phyloP scores from a whole-genome alignment of 1,140 invertebrate genomes.

The Lepeophtheirus salmonis region DNA sequence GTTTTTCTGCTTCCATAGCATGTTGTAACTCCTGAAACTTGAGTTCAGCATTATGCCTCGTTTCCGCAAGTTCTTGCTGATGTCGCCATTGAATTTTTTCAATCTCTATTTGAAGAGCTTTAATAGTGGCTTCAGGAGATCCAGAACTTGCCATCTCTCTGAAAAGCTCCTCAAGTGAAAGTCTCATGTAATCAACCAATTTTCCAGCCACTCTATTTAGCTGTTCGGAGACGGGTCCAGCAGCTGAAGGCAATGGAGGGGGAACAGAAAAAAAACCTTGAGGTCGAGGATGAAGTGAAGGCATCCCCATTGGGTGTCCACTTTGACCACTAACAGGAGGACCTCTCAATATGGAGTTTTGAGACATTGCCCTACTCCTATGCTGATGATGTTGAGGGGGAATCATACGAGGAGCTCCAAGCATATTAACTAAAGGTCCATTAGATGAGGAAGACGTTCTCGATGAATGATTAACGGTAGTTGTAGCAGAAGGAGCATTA shows the following conservation, averaged over 20 bases:
- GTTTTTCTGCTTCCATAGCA: constrained; percentile 42
- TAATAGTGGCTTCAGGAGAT: constrained; percentile 35
- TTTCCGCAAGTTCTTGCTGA: constrained; percentile 38
- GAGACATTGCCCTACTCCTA: constrained; percentile 5
- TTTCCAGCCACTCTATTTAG: constrained; percentile 25
- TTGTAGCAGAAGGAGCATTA: background rate
- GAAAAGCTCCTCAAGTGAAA: constrained; percentile 37
- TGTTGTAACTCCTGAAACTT: constrained; percentile 41
- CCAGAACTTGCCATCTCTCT: constrained; percentile 31
- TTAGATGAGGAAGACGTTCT: too few species aligned
- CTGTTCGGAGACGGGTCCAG: constrained; percentile 31
- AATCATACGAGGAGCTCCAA: background rate
- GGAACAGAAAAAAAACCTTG: constrained; percentile 20
- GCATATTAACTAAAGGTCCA: too few species aligned
- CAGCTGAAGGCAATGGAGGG: constrained; percentile 26
- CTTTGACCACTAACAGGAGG: background rate
- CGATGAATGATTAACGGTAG: background rate
- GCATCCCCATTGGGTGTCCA: constrained; percentile 19
- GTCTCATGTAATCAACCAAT: constrained; percentile 35
- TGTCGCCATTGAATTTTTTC: constrained; percentile 43
- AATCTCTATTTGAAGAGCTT: constrained; percentile 38
- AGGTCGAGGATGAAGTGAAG: constrained; percentile 20
- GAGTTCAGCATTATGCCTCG: constrained; percentile 31
- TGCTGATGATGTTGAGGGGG: constrained; percentile 1
- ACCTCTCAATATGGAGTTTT: constrained; percentile 1